These are phyloP conservation scores for Pseudocheirus occidentalis DNA, from an alignment of 2,797 vertebrate genomes.

Conservation along the genomic window DNA sequence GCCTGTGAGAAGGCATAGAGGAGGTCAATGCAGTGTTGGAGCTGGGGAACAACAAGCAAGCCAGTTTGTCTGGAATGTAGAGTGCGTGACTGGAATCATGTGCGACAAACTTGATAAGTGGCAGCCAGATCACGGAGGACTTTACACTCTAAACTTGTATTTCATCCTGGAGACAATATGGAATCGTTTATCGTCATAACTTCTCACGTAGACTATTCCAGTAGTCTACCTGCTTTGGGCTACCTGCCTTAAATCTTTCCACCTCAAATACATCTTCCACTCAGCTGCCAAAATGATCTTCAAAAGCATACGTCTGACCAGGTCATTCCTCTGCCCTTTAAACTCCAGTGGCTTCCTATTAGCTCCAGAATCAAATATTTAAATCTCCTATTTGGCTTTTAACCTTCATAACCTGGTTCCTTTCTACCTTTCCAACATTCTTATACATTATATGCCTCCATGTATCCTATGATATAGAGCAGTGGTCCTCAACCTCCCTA, in stretches of 20 bases:
- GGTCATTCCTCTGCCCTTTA: neutral
- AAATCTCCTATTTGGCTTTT: neutral
- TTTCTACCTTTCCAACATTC: neutral
- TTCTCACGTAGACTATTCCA: neutral
- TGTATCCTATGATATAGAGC: neutral
- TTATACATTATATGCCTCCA: neutral
- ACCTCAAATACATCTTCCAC: neutral
- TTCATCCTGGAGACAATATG: neutral
- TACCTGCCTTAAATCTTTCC: neutral
- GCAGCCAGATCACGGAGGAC: neutral
- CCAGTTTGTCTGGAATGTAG: neutral
- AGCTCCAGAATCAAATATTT: neutral
- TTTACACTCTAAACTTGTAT: neutral
- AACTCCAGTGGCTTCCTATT: neutral
- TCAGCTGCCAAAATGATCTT: neutral
- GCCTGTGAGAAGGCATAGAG: neutral
- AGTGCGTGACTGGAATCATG: neutral
- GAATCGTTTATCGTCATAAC: neutral
- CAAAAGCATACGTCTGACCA: neutral
- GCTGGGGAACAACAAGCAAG: neutral
- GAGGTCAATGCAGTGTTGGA: neutral
- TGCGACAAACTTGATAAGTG: neutral
- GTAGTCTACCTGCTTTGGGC: neutral
- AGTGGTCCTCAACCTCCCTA: too few relatives aligned
- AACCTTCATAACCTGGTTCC: neutral